phyloP scores from a whole-genome alignment of 2,888 invertebrate species.

The Aspidapion aeneum region DNA sequence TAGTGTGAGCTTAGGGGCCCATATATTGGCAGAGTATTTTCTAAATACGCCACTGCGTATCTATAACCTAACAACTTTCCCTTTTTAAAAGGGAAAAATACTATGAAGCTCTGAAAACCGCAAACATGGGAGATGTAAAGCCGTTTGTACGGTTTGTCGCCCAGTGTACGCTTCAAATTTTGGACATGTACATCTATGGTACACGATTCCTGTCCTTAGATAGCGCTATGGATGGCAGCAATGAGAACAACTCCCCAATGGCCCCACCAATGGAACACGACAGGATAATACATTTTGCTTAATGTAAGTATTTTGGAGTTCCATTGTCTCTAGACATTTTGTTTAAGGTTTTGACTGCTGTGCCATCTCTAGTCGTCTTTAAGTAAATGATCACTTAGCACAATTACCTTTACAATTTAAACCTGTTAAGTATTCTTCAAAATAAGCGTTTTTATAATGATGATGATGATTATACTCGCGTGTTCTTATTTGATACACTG shows the following conservation, averaged over 20 bases:
- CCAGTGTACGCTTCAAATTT: conserved; percentile 63
- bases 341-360: too few species aligned
- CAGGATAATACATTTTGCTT: background rate
- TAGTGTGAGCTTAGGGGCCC: too few species aligned
- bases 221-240: conserved; percentile 15
- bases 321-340: background rate
- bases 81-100: conserved; percentile 74
- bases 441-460: too few species aligned
- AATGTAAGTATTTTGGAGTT: background rate
- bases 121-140: conserved; percentile 91
- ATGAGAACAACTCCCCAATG: background rate
- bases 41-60: too few species aligned
- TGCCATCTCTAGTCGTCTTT: too few species aligned
- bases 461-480: too few species aligned
- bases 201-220: conserved; percentile 34
- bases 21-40: too few species aligned
- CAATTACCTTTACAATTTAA: too few species aligned
- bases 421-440: too few species aligned
- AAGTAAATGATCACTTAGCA: too few species aligned
- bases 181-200: conserved; percentile 40
- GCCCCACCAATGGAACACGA: background rate
- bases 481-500: too few species aligned
- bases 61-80: too few species aligned
- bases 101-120: conserved; percentile 85
- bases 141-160: conserved; percentile 97